Percentiles rank a stretch among this genome's conserved stretches.
These are phyloP conservation scores for Dryas iulia DNA, from an alignment of 1,140 invertebrate species.

Conservation along the genomic window DNA sequence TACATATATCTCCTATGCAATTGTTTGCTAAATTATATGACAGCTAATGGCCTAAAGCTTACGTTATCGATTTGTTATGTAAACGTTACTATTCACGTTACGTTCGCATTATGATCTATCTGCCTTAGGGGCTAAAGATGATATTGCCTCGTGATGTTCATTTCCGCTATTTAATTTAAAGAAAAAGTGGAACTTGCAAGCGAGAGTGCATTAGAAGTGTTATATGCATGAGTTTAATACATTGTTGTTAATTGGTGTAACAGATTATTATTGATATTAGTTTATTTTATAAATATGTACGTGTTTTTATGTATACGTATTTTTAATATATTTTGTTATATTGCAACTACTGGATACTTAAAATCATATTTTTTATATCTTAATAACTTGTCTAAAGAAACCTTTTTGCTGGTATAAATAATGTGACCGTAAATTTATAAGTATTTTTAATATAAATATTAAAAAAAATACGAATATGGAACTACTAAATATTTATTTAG, in stretches of 20 bases:
- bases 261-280: too few relatives aligned
- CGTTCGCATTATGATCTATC: constrained; percentile 24
- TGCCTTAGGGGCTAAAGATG: constrained; percentile 22
- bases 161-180: constrained; percentile 32
- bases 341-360: too few relatives aligned
- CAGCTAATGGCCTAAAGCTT: constrained; percentile 33
- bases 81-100: constrained; percentile 35
- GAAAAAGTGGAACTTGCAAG: constrained; percentile 14
- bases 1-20: background rate
- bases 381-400: too few relatives aligned
- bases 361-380: too few relatives aligned
- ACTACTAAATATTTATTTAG: too few relatives aligned
- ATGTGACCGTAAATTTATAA: too few relatives aligned
- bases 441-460: too few relatives aligned
- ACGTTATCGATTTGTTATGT: constrained; percentile 48
- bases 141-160: constrained; percentile 17
- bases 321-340: too few relatives aligned
- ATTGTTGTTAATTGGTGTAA: background rate
- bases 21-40: constrained; percentile 37
- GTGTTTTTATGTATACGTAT: too few relatives aligned
- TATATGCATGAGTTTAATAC: background rate
- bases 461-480: too few relatives aligned
- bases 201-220: background rate
- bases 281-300: too few relatives aligned
- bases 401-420: too few relatives aligned